phyloP scores from a whole-genome alignment of 92 coral and sea anemone genomes.

The Phenganax marumi region DNA sequence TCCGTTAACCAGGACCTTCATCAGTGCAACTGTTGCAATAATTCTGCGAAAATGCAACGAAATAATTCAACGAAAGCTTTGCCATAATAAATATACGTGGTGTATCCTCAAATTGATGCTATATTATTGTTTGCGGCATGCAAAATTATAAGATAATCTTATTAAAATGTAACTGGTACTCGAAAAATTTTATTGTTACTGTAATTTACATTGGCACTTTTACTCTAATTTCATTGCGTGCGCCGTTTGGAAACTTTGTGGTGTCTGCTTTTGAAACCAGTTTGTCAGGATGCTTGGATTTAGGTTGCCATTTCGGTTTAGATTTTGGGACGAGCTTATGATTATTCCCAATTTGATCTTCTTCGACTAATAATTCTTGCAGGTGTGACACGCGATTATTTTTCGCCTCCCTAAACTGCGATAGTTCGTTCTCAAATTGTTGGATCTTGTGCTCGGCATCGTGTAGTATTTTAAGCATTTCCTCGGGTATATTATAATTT shows the following conservation, averaged over 20 bases:
- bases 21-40: no score
- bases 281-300: background rate
- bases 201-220: background rate
- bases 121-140: no score
- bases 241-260: background rate
- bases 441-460: constrained; percentile 20
- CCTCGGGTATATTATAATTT: background rate
- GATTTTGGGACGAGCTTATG: background rate
- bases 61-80: no score
- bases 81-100: no score
- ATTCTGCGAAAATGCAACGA: no score
- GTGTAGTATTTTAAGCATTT: constrained; percentile 10
- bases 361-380: background rate
- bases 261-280: background rate
- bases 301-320: constrained; percentile 7
- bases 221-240: background rate
- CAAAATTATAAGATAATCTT: no score
- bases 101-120: no score
- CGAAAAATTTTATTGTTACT: no score
- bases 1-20: no score
- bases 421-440: background rate
- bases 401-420: background rate
- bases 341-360: background rate
- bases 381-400: background rate
- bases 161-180: no score